phyloP scores from a whole-genome alignment of 53 echinoderm and acorn worm genomes.

The Holothuria leucospilota region DNA sequence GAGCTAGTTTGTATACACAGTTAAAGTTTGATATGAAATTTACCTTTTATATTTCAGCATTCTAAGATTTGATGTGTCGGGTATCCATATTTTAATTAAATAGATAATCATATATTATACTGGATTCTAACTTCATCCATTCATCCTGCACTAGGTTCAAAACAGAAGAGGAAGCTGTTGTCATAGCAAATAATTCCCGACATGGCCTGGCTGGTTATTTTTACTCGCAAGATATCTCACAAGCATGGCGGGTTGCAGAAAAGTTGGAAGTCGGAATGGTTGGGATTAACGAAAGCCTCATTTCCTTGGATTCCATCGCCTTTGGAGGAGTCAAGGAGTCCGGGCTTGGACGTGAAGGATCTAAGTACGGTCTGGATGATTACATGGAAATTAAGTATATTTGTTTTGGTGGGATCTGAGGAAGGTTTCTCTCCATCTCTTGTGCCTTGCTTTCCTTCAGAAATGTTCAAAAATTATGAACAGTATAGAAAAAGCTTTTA shows the following conservation, averaged over 20 bases:
- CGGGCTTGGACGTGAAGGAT: conserved; percentile 66
- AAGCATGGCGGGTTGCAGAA: conserved; percentile 78
- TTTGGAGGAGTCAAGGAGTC: conserved; percentile 77
- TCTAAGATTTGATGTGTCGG: no score
- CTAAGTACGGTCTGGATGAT: conserved; percentile 71
- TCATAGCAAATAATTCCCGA: conserved; percentile 66
- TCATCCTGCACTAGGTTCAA: conserved; percentile 56
- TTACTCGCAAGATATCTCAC: conserved; percentile 66
- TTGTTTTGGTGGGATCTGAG: conserved; percentile 59
- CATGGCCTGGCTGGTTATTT: conserved; percentile 77
- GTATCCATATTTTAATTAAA: no score
- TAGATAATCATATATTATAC: no score
- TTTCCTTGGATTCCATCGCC: conserved; percentile 36
- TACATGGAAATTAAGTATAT: conserved; percentile 67
- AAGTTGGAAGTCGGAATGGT: conserved; percentile 75
- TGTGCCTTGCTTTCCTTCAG: no score
- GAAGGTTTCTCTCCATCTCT: not conserved
- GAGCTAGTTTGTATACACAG: no score
- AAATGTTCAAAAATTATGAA: no score
- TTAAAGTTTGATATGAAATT: no score
- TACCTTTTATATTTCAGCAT: no score
- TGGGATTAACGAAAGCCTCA: conserved; percentile 61
- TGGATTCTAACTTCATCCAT: no score
- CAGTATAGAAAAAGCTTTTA: no score
- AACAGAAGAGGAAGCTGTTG: conserved; percentile 76